Conservation (phyloP, 2,797 vertebrate species). For the Gouania willdenowi region DNA sequence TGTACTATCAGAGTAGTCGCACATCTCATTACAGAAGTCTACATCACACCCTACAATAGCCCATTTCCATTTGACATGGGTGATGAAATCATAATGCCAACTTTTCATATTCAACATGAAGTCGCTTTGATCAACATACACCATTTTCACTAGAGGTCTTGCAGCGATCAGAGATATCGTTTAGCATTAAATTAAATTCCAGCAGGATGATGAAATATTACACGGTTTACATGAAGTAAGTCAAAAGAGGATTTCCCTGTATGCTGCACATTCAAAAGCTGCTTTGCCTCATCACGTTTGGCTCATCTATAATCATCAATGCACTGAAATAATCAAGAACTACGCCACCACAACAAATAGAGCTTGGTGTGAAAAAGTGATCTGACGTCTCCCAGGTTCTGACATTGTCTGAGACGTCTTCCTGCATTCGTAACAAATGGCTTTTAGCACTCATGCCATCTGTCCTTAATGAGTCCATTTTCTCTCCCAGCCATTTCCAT, state of each 20-base stretch:
- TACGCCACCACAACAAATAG: conserved; percentile 62
- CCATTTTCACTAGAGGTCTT: conserved; percentile 19
- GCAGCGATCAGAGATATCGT: conserved; percentile 19
- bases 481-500: conserved; percentile 86
- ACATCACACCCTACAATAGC: conserved; percentile 13
- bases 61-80: conserved; percentile 5
- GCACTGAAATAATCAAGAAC: conserved; percentile 70
- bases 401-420: conserved; percentile 70
- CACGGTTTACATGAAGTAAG: not conserved
- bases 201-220: conserved; percentile 14
- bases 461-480: conserved; percentile 94
- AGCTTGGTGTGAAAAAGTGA: conserved; percentile 68
- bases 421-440: conserved; percentile 76
- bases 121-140: conserved; percentile 29
- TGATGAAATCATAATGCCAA: conserved; percentile 40
- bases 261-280: conserved; percentile 5
- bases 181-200: conserved; percentile 12
- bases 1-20: conserved; percentile 33
- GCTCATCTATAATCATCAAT: conserved; percentile 60
- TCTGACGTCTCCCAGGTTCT: conserved; percentile 71
- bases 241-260: conserved; percentile 11
- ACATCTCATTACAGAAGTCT: conserved; percentile 37
- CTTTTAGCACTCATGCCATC: conserved; percentile 87
- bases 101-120: conserved; percentile 34
- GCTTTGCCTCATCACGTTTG: conserved; percentile 19